Conservation (phyloP, 1,140 invertebrate species). For the Drosophila persimilis region DNA sequence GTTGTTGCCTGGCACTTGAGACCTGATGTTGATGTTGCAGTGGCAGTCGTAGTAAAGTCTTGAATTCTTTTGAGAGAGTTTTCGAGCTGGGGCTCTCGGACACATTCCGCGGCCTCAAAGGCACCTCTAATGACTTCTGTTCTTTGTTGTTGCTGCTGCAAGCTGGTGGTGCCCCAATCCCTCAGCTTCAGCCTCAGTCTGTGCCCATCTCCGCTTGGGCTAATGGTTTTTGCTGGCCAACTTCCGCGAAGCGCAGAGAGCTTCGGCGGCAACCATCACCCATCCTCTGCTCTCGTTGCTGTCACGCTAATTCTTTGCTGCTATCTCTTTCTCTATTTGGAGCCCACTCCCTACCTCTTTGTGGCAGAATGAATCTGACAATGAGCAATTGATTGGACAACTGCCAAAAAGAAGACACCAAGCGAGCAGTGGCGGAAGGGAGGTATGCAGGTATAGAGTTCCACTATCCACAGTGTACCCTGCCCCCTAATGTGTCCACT, state of each 20-base stretch:
- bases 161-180: conserved; percentile 16
- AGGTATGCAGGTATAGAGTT: no score
- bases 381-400: conserved; percentile 58
- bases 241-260: conserved; percentile 61
- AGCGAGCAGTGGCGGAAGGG: neutral
- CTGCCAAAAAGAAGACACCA: conserved; percentile 36
- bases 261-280: neutral
- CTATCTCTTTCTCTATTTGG: no score
- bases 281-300: neutral
- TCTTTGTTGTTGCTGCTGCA: conserved; percentile 56
- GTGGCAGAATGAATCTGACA: conserved; percentile 16
- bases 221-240: conserved; percentile 74
- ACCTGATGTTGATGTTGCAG: conserved; percentile 49
- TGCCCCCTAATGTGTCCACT: neutral
- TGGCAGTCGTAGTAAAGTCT: conserved; percentile 15
- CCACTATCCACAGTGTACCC: no score
- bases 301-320: conserved; percentile 3
- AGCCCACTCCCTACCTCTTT: no score
- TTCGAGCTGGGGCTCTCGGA: conserved; percentile 28
- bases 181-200: conserved; percentile 4
- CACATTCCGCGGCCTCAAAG: conserved; percentile 74
- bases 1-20: conserved; percentile 60
- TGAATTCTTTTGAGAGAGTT: conserved; percentile 21
- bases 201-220: conserved; percentile 31
- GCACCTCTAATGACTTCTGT: conserved; percentile 79